A percentile compares a stretch with the other conserved stretches of the same genome.
phyloP scores from a whole-genome alignment of 2,113 vertebrate species.

The Heterochromis multidens region DNA sequence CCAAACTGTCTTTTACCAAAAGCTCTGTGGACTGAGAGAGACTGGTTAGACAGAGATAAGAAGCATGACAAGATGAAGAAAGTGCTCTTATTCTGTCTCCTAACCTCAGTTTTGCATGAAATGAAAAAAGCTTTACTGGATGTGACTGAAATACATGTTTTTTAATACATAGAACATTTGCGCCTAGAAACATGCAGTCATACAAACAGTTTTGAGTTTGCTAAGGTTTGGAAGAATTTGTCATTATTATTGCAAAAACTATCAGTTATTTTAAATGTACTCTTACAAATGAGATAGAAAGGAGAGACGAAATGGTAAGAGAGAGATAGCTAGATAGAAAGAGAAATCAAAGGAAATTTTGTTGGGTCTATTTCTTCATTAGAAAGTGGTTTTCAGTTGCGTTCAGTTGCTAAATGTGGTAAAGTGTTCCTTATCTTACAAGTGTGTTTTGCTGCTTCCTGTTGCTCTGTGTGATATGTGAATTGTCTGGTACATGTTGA shows the following conservation, averaged over 20 bases:
- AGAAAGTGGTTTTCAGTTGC: not conserved
- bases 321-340: not conserved
- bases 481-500: too few species aligned
- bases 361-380: not conserved
- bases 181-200: not conserved
- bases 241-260: rapidly evolving
- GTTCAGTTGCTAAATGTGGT: not conserved
- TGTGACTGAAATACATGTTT: not conserved
- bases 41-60: not conserved
- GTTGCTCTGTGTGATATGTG: not conserved
- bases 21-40: not conserved
- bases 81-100: not conserved
- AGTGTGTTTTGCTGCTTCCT: not conserved
- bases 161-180: not conserved
- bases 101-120: not conserved
- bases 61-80: not conserved
- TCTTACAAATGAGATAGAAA: not conserved
- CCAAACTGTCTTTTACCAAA: not conserved
- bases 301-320: rapidly evolving
- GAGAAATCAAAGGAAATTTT: not conserved
- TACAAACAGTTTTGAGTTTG: not conserved
- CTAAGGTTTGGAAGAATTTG: not conserved
- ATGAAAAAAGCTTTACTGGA: not conserved
- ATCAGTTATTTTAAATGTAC: not conserved
- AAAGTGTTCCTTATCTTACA: not conserved